Evolutionary conservation across 2,888 invertebrate genomes (phyloP), one percentile per base, ranked within the genome.

Genomic region (Clistopyga incitator): DNA sequence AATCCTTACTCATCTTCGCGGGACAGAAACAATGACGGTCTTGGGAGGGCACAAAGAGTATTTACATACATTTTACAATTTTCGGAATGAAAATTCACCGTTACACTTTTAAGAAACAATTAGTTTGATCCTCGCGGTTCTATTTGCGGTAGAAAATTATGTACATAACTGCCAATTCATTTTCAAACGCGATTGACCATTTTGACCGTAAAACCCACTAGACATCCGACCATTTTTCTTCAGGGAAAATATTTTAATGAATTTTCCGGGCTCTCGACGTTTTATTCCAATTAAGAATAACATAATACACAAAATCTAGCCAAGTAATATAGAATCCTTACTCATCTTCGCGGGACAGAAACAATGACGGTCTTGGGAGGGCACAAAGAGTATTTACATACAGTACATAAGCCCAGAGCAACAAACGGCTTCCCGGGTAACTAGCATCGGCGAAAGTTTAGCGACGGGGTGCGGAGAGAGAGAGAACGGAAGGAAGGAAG

Each of bases 371-470:
- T 56, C 11, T 29, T 13, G 15, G 29, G 29, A 11, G 3, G 4
- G 1, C n/a, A 29, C 29, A 29, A 13, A 59, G 2, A 23, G 52
- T 54, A 54, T 54, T 54, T 23, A 59, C 29, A 29, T 8, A 15
- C 3, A n/a, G 18, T 34, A 18, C 38, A 38, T 10, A 64, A 64
- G 64, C 18, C 4, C 18, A 34, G 18, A 64, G 29, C 29, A 59
- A 6, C 15, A 6, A n/a, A 78, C 64, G 64, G 64, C 52, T 42
- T 65, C 64, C 61, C 52, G 71, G 64, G 38, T 64, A 64, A 71
- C 64, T 23, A 71, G 47, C 64, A 61, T 70, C 71, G 20, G 18
- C 15, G 42, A 78, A 78, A 78, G 64, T 78, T 78, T 78, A 50
- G 38, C 50, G 50, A 47, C n/a, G n/a, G n/a, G n/a, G n/a, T n/a